phyloP scores from a whole-genome alignment of 2,113 vertebrate species.

The Chaetorhynchus papuensis region DNA sequence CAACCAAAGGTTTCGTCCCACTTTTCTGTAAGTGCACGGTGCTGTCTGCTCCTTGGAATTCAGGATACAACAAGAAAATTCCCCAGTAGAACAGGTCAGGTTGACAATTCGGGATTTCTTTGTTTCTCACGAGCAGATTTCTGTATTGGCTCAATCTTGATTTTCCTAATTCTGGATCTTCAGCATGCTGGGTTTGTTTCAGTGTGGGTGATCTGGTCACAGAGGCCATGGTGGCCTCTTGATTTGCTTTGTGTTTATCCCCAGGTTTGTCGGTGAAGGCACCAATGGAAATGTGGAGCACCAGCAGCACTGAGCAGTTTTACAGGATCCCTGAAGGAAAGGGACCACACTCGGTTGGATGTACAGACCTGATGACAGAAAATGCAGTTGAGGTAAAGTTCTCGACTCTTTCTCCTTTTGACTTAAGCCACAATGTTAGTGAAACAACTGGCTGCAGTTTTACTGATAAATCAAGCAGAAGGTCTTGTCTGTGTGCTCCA shows the following conservation, averaged over 20 bases:
- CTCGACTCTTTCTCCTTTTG: fast-evolving
- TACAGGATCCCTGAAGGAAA: slow-evolving; percentile 82
- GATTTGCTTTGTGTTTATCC: not conserved
- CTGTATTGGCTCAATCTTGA: not conserved
- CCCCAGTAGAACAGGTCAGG: not conserved
- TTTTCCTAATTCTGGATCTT: not conserved
- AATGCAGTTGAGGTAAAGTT: slow-evolving; percentile 76
- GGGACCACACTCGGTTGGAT: slow-evolving; percentile 84
- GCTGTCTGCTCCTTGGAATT: not conserved
- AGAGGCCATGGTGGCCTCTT: not conserved
- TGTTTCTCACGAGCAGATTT: not conserved
- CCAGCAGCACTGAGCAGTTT: slow-evolving; percentile 52
- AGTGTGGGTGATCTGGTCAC: not conserved
- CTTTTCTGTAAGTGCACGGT: not conserved
- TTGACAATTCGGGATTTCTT: not conserved
- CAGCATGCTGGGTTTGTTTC: fast-evolving
- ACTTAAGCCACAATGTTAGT: not conserved
- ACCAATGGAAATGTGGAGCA: slow-evolving; percentile 67
- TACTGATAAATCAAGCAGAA: not conserved
- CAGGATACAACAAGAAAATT: not conserved
- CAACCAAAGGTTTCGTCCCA: not conserved
- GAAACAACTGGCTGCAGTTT: not conserved
- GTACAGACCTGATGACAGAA: slow-evolving; percentile 89
- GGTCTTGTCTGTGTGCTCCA: not conserved
- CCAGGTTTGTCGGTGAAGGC: not conserved